Evolutionary conservation across 2,113 vertebrate species (phyloP).

Genomic region (Pteronura brasiliensis): DNA sequence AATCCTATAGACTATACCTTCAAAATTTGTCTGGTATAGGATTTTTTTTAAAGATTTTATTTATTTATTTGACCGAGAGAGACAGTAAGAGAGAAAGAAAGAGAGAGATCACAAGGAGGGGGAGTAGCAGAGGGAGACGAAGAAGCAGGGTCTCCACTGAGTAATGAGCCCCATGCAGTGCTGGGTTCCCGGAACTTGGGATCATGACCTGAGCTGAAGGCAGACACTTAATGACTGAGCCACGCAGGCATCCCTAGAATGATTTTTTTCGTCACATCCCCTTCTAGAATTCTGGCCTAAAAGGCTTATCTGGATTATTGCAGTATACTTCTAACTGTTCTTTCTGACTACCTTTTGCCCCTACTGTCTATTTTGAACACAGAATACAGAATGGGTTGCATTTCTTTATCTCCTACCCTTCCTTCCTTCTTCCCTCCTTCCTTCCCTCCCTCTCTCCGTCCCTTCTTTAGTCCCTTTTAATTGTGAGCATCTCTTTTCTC

Average conservation of each 20-base stretch:
- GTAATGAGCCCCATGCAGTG: too few species aligned
- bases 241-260: too few species aligned
- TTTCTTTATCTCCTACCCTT: neutral
- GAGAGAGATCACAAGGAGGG: too few species aligned
- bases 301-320: neutral
- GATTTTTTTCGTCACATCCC: neutral
- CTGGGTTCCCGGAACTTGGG: too few species aligned
- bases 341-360: neutral
- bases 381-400: neutral
- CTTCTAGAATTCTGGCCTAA: neutral
- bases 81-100: too few species aligned
- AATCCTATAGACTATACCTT: neutral
- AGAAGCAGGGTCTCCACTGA: too few species aligned
- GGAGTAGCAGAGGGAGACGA: too few species aligned
- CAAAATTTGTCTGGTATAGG: neutral
- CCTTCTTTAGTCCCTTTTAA: neutral
- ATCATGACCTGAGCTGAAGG: too few species aligned
- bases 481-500: neutral
- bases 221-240: too few species aligned
- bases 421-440: neutral
- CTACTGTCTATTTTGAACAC: neutral
- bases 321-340: neutral
- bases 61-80: too few species aligned
- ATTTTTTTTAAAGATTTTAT: too few species aligned
- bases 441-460: neutral